Conservation (phyloP, 2,888 invertebrate species). For the Trachelus tabidus region DNA sequence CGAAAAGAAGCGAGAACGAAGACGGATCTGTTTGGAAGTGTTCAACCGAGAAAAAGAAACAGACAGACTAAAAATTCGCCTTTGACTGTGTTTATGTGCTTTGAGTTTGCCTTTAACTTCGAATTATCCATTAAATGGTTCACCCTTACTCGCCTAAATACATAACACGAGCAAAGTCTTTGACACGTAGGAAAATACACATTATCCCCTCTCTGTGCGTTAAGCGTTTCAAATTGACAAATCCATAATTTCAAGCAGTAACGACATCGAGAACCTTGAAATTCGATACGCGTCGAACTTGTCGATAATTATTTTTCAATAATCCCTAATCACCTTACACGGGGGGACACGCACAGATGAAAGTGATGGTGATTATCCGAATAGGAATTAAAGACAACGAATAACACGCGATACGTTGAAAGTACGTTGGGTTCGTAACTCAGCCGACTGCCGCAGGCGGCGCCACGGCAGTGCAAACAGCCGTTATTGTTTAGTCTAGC, state of each 20-base stretch:
- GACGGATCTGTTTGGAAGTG: not conserved
- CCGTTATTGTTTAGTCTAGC: slow-evolving; percentile 10
- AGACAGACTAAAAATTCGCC: not conserved
- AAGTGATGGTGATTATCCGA: not conserved
- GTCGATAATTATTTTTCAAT: not conserved
- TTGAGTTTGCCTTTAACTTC: not conserved
- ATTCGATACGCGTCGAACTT: not conserved
- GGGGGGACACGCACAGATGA: not conserved
- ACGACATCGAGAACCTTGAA: not conserved
- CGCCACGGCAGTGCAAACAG: not conserved
- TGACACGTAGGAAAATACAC: not conserved
- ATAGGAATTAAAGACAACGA: not conserved
- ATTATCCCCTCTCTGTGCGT: not conserved
- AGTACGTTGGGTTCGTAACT: too few species aligned
- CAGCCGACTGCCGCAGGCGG: too few species aligned
- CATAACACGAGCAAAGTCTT: not conserved
- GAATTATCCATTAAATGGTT: not conserved
- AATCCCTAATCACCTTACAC: not conserved
- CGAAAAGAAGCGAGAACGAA: not conserved
- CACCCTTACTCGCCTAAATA: not conserved
- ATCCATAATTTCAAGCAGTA: not conserved
- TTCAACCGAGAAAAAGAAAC: not conserved
- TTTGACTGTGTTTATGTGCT: not conserved
- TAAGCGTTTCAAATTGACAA: not conserved
- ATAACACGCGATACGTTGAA: not conserved